phyloP scores from a whole-genome alignment of 2,797 vertebrate species.

The Numenius phaeopus region DNA sequence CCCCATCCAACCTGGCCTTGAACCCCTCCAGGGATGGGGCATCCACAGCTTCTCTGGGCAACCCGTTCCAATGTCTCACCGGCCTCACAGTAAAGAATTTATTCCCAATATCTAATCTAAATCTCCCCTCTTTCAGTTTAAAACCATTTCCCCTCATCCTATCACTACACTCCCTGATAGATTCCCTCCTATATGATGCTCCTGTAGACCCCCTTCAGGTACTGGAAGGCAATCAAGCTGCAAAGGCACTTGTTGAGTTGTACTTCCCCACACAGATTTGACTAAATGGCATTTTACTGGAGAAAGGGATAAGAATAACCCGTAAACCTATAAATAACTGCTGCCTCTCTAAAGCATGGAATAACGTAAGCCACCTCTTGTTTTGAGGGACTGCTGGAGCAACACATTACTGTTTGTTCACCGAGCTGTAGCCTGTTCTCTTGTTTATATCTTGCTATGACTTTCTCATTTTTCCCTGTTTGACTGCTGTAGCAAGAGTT shows the following conservation, averaged over 20 bases:
- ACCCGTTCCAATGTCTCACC: too few species aligned
- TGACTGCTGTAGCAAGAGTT: neutral
- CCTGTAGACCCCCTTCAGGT: too few species aligned
- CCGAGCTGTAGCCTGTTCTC: neutral
- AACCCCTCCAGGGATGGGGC: too few species aligned
- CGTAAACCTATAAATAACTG: neutral
- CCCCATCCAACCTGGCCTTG: too few species aligned
- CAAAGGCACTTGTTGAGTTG: neutral
- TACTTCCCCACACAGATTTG: neutral
- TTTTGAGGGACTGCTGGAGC: neutral
- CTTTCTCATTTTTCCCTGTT: neutral
- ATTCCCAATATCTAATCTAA: too few species aligned
- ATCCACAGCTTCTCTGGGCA: too few species aligned
- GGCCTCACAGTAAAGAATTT: too few species aligned
- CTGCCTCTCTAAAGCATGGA: neutral
- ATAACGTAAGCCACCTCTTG: neutral
- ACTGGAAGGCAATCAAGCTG: neutral
- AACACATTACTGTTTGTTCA: neutral
- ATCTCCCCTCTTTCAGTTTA: too few species aligned
- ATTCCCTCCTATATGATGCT: too few species aligned
- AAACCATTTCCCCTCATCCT: too few species aligned
- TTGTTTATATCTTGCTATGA: neutral
- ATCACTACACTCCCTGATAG: too few species aligned
- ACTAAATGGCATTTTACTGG: neutral
- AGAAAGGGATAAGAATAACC: neutral